phyloP scores from a whole-genome alignment of 2,113 vertebrate species.

The Xiphophorus couchianus region DNA sequence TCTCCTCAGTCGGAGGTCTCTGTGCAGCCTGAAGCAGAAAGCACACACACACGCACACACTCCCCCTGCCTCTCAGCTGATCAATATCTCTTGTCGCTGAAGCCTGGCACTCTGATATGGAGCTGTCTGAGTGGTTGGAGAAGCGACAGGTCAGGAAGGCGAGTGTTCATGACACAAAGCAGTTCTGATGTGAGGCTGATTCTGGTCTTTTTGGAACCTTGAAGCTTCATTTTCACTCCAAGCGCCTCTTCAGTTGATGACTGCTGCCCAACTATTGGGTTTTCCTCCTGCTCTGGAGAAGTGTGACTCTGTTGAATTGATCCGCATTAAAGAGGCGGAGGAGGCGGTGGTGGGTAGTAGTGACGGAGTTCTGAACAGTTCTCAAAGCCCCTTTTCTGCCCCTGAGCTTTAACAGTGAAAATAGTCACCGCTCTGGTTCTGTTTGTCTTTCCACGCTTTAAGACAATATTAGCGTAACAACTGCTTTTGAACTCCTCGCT shows the following conservation, averaged over 20 bases:
- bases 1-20: background rate
- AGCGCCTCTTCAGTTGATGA: background rate
- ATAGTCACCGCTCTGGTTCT: conserved; percentile 17
- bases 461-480: conserved; percentile 64
- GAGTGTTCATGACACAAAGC: no score
- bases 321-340: conserved; percentile 10
- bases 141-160: background rate
- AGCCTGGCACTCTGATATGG: conserved; percentile 12
- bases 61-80: conserved; percentile 23
- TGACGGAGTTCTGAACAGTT: conserved; percentile 52
- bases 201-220: background rate
- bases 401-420: conserved; percentile 43
- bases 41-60: no score
- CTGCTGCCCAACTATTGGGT: conserved; percentile 47
- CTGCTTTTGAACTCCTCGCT: conserved; percentile 56
- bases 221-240: conserved; percentile 26
- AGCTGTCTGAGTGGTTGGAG: background rate
- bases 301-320: conserved; percentile 6
- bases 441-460: conserved; percentile 60
- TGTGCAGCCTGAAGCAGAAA: background rate
- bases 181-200: background rate
- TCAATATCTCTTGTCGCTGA: conserved; percentile 44
- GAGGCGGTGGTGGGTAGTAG: background rate
- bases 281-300: conserved; percentile 36
- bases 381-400: conserved; percentile 26